Evolutionary conservation across 2,797 vertebrate species (phyloP), one percentile per base, ranked within the genome.

Genomic region (Paguma larvata): DNA sequence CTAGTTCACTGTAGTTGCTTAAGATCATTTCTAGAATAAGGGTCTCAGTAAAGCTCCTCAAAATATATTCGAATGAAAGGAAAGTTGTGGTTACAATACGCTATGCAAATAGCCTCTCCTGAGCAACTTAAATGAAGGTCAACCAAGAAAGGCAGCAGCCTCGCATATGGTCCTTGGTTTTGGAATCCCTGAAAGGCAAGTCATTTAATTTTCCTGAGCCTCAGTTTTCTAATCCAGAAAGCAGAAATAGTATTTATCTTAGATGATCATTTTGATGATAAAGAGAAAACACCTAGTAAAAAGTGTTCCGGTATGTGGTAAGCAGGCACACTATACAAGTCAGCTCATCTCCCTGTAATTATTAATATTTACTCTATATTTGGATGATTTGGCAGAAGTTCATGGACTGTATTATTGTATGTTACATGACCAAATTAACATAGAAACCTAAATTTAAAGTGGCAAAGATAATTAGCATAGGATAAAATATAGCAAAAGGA

Each of bases 1-100:
- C n/a, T 48, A 12, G 44, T 63, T 94, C 82, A 68, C 16, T 46
- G 85, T 46, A 68, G 75, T 46, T 72, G n/a, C 91, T 84, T 95
- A 38, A 92, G 23, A 72, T 86, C 14, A 75, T 51, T 79, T 72
- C 46, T 56, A 79, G 34, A 62, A 87, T n/a, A 41, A 70, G 21
- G 3, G 10, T 79, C 38, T 85, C 25, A 67, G 32, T 19, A 25
- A 94, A 75, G 2, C 4, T 14, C 34, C 7, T 90, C 23, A 32
- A 83, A 9, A 38, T 90, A 75, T 25, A 77, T 38, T 83, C 11
- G 67, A 59, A 95, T 41, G 25, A 62, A 70, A n/a, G 38, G 5
- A 82, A 89, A 62, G 19, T 44, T 83, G 72, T 67, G 6, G n/a
- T 65, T 94, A 53, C 1, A 63, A 12, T 53, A 15, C 46, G 46